Evolutionary conservation across 2,113 vertebrate genomes (phyloP), one percentile per base, ranked within the genome.

Genomic region (Xenopus laevis): DNA sequence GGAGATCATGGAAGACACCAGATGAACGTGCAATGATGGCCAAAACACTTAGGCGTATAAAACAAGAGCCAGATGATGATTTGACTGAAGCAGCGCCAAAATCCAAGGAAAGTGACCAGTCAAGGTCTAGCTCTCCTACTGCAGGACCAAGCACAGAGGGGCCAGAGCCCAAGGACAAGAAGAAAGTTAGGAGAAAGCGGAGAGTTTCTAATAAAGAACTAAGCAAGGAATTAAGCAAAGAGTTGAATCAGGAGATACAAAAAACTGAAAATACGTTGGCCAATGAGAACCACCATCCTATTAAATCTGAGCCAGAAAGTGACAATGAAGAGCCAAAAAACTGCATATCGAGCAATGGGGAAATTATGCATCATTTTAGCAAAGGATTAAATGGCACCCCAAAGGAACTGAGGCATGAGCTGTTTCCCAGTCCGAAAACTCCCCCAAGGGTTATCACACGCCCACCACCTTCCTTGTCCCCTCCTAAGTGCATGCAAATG

Each of bases 211-310:
- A 92, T 80, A 97, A 95, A 60, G 95, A 97, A 84, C 83, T 91
- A 74, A 94, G 92, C 87, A 95, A 94, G 79, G 95, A 97, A 83
- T 87, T 98, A 80, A 98, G 96, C 87, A 97, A 98, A 83, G 95
- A 96, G 78, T 93, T 93, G 63, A 95, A 91, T 83, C 94, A 92
- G 77, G 95, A 98, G 82, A 91, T 92, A 82, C 87, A 89, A 74
- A 94, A 93, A 83, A 92, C 89, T 0, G 95, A 96, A 83, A 95
- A 91, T 79, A 90, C 91, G 81, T 84, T 93, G 79, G 91, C 92
- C 79, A 91, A 91, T 0, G 95, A 95, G 82, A 94, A 93, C 74
- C 91, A 90, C 72, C 85, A 91, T 80, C 90, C 92, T 17, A 87
- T 98, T 73, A 97, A 94, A 83, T 90, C 88, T 0, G 94, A 97